These are phyloP conservation scores for Hesperia comma DNA, from an alignment of 2,888 invertebrate genomes.

Conservation along the genomic window DNA sequence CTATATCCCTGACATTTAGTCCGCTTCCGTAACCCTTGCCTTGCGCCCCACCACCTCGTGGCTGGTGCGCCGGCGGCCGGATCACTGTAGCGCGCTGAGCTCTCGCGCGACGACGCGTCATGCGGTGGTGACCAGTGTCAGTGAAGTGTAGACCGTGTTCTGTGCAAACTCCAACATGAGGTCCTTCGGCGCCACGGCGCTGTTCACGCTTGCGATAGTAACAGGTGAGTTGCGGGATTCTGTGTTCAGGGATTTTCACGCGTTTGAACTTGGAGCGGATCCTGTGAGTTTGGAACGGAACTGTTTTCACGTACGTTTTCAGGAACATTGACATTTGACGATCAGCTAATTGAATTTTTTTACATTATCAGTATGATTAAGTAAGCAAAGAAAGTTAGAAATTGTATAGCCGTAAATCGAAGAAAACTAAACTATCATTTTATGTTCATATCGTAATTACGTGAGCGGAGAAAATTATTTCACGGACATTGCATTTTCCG, in stretches of 20 bases:
- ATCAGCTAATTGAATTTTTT: too few relatives aligned
- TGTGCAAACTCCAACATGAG: conserved; percentile 63
- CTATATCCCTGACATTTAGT: conserved; percentile 74
- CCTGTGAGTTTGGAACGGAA: not conserved
- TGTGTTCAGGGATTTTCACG: too few relatives aligned
- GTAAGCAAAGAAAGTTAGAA: too few relatives aligned
- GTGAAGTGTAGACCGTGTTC: conserved; percentile 65
- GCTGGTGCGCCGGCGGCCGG: conserved; percentile 46
- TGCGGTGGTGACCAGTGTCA: conserved; percentile 76
- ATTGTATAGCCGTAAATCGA: too few relatives aligned
- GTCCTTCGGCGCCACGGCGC: conserved; percentile 70
- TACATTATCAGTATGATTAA: too few relatives aligned
- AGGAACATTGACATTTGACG: not conserved
- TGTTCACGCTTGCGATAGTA: conserved; percentile 62
- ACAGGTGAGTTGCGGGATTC: conserved; percentile 61
- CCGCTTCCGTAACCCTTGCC: conserved; percentile 61
- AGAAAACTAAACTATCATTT: not conserved
- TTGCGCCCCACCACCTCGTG: conserved; percentile 53
- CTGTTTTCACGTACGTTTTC: not conserved
- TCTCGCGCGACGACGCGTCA: conserved; percentile 72
- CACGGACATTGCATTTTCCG: conserved; percentile 31
- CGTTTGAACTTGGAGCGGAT: not conserved
- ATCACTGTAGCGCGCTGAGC: conserved; percentile 68
- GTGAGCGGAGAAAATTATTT: conserved; percentile 27
- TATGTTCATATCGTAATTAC: not conserved